Evolutionary conservation across 2,888 invertebrate genomes (phyloP).

Genomic region (Volucella zonaria): DNA sequence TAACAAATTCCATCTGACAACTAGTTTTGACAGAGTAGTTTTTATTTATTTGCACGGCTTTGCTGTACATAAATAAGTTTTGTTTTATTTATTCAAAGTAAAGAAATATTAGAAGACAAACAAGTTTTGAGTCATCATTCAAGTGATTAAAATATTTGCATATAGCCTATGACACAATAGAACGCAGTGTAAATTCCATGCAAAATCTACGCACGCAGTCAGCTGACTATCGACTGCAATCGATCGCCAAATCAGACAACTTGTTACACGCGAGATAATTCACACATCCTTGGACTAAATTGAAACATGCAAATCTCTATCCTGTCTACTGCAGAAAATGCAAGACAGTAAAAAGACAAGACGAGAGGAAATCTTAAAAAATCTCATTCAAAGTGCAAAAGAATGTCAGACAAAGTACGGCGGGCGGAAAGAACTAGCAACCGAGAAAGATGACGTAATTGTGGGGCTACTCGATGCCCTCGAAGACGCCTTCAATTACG

Average conservation of each 20-base stretch:
- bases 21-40: constrained; percentile 13
- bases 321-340: constrained; percentile 18
- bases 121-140: not conserved
- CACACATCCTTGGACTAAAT: not conserved
- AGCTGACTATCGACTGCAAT: not conserved
- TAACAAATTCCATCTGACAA: not conserved
- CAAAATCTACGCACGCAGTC: not conserved
- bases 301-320: constrained; percentile 9
- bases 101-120: constrained; percentile 19
- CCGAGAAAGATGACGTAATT: constrained; percentile 89
- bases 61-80: not conserved
- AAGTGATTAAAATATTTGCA: not conserved
- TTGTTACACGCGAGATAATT: constrained; percentile 12
- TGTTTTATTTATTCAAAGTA: constrained; percentile 35
- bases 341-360: constrained; percentile 43
- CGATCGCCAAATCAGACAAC: not conserved
- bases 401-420: constrained; percentile 92
- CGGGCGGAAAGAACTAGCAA: constrained; percentile 93
- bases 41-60: constrained; percentile 24
- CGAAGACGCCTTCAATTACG: constrained; percentile 91
- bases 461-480: constrained; percentile 87
- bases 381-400: constrained; percentile 78
- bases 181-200: not conserved
- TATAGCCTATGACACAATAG: constrained; percentile 1
- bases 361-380: constrained; percentile 79